These are phyloP conservation scores for Dynastes tityus DNA, from an alignment of 2,888 invertebrate species.

Conservation along the genomic window DNA sequence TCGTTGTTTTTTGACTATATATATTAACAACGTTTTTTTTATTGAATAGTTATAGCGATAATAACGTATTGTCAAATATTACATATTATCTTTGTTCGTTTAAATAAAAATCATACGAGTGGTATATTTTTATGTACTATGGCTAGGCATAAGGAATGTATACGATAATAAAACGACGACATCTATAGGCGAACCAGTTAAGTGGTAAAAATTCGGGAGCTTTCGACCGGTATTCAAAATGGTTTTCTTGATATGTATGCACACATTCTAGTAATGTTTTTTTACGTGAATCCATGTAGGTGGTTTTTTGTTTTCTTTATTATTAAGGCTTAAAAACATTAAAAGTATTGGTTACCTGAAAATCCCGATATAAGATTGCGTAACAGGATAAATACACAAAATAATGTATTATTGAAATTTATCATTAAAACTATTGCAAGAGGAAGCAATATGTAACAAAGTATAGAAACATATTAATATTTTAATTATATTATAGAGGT, in stretches of 20 bases:
- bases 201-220: background rate
- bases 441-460: too few species aligned
- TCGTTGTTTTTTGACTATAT: constrained; percentile 13
- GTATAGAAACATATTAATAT: too few species aligned
- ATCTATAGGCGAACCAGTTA: background rate
- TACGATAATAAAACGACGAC: background rate
- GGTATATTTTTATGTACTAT: too few species aligned
- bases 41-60: background rate
- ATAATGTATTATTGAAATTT: too few species aligned
- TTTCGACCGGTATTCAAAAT: background rate
- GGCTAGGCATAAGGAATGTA: background rate
- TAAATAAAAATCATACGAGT: background rate
- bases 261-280: background rate
- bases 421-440: too few species aligned
- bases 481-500: too few species aligned
- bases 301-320: too few species aligned
- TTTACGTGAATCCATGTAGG: too few species aligned
- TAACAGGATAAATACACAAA: too few species aligned
- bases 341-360: too few species aligned
- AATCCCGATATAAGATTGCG: too few species aligned
- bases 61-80: constrained; percentile 10
- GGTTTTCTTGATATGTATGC: constrained; percentile 5
- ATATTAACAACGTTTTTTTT: constrained; percentile 23
- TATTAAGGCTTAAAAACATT: too few species aligned
- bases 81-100: background rate